phyloP scores from a whole-genome alignment of 92 coral and sea anemone species.

The Chrysogorgia sp. region DNA sequence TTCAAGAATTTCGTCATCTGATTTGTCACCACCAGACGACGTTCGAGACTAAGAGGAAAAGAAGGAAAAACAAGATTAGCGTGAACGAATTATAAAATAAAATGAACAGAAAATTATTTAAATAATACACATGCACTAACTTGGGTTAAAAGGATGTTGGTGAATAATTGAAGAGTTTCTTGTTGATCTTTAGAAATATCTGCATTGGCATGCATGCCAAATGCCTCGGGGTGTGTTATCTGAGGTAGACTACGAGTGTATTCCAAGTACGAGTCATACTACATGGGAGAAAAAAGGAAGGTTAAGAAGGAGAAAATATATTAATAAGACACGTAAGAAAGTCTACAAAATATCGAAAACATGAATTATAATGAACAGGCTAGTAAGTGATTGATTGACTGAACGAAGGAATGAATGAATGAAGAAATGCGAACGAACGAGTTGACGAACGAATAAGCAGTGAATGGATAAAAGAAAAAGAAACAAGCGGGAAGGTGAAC shows the following conservation, averaged over 20 bases:
- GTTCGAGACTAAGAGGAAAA: slow-evolving; percentile 65
- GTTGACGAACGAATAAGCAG: background rate
- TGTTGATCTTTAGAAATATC: slow-evolving; percentile 98
- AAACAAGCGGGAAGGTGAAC: no score
- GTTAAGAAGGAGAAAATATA: no score
- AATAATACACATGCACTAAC: slow-evolving; percentile 6
- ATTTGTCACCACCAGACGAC: slow-evolving; percentile 92
- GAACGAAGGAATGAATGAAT: background rate
- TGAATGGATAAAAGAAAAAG: background rate
- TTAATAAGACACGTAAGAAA: no score
- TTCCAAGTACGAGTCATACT: slow-evolving; percentile 86
- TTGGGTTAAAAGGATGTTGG: slow-evolving; percentile 90
- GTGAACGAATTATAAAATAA: background rate
- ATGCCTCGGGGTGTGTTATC: slow-evolving; percentile 91
- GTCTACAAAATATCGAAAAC: no score
- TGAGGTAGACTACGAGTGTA: slow-evolving; percentile 86
- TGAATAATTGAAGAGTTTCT: slow-evolving; percentile 79
- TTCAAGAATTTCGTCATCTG: slow-evolving; percentile 90
- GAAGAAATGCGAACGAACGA: background rate
- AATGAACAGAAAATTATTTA: background rate
- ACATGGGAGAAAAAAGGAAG: background rate
- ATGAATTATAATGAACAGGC: background rate
- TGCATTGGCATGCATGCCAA: slow-evolving; percentile 99
- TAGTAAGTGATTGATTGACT: background rate
- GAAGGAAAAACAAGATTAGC: background rate